Base-by-base conservation (phyloP, 2,888 invertebrate genomes). In the Caenorhabditis drosophilae region DNA sequence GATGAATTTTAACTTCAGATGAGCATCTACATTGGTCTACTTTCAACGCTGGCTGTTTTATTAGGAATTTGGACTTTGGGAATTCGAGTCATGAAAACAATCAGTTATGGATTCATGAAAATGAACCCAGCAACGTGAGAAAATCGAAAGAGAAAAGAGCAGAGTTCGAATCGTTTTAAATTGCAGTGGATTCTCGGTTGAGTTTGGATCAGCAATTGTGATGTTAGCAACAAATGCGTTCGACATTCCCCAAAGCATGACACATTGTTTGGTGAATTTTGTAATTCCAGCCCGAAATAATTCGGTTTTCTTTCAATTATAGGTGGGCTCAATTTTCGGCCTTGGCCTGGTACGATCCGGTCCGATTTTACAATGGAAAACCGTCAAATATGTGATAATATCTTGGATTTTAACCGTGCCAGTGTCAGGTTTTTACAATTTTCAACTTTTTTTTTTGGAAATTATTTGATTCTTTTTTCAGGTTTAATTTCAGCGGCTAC, bases 191-290 rank as follows among this genome's bases (percentile, higher is more conserved):
- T 94, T 95, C 84, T 92, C 92, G 38, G 93, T 95, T 84, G 94
- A 95, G 87, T 89, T 98, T 77, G 97, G 96, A 35, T 91, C 96
- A 23, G 96, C 97, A 42, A 88, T 94, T 78, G 96, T 96, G 41
- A 96, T 96, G 67, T 88, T 97, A 83, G 86, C 94, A 77, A 96
- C 97, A 41, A 94, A 93, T 84, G 97, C 97, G 87, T 89, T 91
- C 74, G 96, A 96, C 15, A 88, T 97, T 79, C 97, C 97, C 23
- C 92, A 98, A 78, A 93, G 93, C 75, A 96, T 96, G 16, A 97
- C 97, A 1, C 97, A 97, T 85, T 97, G 97, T 85, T 95, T 97
- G 87, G 96, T n/a, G n/a, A n/a, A n/a, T n/a, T n/a, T n/a, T n/a
- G n/a, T n/a, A n/a, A n/a, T n/a, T n/a, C n/a, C n/a, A n/a, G n/a